phyloP scores from a whole-genome alignment of 2,797 vertebrate genomes.

The Anguilla pacifica region DNA sequence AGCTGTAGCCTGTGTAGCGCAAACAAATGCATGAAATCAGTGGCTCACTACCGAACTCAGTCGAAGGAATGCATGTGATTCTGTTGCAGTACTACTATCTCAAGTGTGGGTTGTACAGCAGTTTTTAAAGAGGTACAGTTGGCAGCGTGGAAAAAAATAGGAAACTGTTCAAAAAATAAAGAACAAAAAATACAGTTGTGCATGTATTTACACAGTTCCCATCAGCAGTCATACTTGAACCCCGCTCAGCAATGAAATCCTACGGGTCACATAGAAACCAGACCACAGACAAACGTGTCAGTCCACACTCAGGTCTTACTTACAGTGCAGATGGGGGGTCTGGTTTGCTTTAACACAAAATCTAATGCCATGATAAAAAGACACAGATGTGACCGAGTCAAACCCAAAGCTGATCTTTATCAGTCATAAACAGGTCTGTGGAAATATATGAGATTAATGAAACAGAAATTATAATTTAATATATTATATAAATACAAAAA shows the following conservation, averaged over 20 bases:
- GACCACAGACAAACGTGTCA: neutral
- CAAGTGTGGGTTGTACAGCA: too few species aligned
- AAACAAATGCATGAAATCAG: too few species aligned
- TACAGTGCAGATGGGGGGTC: neutral
- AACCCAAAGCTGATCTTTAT: neutral
- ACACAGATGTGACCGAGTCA: neutral
- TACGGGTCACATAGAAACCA: neutral
- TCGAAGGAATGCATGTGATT: too few species aligned
- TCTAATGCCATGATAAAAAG: neutral
- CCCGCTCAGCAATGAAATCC: neutral
- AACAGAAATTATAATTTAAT: neutral
- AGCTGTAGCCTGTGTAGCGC: too few species aligned
- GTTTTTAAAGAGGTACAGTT: too few species aligned
- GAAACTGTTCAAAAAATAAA: too few species aligned
- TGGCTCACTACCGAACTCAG: too few species aligned
- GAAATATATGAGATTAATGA: neutral
- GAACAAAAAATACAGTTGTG: too few species aligned
- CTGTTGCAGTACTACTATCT: too few species aligned
- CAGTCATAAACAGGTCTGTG: neutral
- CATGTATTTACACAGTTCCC: neutral
- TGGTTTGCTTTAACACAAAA: neutral
- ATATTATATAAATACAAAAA: neutral
- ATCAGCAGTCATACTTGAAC: neutral
- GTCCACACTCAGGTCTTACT: neutral
- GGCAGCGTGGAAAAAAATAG: too few species aligned